Conservation (phyloP, 1,140 invertebrate species). For the Sitobion miscanthi region DNA sequence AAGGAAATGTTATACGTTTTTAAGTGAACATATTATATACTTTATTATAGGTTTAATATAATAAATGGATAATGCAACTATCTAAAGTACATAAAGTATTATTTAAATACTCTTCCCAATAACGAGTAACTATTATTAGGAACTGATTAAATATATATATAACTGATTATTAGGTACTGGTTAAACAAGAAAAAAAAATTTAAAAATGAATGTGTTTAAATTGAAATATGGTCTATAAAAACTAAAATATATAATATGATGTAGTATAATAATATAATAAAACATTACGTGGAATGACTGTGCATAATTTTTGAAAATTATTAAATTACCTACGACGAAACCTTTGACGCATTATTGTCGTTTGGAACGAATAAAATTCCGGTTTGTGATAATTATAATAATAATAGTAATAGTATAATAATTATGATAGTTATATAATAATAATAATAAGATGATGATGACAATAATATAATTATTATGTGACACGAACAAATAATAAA, state of each 20-base stretch:
- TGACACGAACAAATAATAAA: background rate
- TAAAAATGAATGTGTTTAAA: background rate
- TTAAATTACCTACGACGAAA: background rate
- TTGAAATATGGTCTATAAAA: background rate
- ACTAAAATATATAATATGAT: background rate
- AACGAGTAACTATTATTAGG: slow-evolving; percentile 36
- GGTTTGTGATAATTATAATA: background rate
- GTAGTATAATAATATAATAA: background rate
- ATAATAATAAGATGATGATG: background rate
- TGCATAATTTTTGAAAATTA: slow-evolving; percentile 28
- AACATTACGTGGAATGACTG: slow-evolving; percentile 23
- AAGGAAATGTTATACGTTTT: background rate
- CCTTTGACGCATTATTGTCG: background rate
- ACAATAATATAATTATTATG: background rate
- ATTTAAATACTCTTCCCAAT: slow-evolving; percentile 10
- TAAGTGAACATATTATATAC: background rate
- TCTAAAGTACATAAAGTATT: background rate
- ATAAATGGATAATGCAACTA: background rate
- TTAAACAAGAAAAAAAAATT: background rate
- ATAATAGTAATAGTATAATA: slow-evolving; percentile 6
- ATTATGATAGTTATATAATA: slow-evolving; percentile 28
- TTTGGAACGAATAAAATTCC: background rate
- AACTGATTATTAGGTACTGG: background rate
- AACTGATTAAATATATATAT: slow-evolving; percentile 35
- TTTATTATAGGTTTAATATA: background rate